These are phyloP conservation scores for Spicauda simplicius DNA, from an alignment of 2,888 invertebrate species.

Conservation along the genomic window DNA sequence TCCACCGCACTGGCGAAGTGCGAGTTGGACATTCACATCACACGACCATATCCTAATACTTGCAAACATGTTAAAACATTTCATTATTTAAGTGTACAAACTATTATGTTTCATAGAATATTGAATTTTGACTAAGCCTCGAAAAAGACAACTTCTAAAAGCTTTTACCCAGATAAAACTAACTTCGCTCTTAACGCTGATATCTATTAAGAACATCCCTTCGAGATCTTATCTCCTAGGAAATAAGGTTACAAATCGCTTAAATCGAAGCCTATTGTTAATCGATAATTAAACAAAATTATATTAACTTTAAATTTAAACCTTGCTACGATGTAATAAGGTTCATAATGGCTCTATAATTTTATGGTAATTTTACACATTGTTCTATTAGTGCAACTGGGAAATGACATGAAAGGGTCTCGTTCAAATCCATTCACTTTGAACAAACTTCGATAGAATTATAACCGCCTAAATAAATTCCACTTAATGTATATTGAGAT, in stretches of 20 bases:
- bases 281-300: background rate
- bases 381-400: background rate
- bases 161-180: background rate
- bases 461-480: background rate
- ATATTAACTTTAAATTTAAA: background rate
- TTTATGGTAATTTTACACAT: background rate
- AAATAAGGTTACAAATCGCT: background rate
- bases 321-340: background rate
- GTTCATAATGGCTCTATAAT: background rate
- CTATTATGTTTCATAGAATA: too few relatives aligned
- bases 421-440: background rate
- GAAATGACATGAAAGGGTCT: background rate
- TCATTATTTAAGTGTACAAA: too few relatives aligned
- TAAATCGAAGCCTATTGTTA: background rate
- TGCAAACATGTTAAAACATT: too few relatives aligned
- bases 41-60: too few relatives aligned
- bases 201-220: background rate
- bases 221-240: background rate
- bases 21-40: too few relatives aligned
- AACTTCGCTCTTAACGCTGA: background rate
- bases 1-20: too few relatives aligned
- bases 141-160: background rate
- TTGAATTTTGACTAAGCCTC: too few relatives aligned
- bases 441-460: background rate
- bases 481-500: too few relatives aligned